Percentiles rank a stretch among this genome's conserved stretches.
Evolutionary conservation across 2,797 vertebrate genomes (phyloP).

Genomic region (Urocyon cinereoargenteus): DNA sequence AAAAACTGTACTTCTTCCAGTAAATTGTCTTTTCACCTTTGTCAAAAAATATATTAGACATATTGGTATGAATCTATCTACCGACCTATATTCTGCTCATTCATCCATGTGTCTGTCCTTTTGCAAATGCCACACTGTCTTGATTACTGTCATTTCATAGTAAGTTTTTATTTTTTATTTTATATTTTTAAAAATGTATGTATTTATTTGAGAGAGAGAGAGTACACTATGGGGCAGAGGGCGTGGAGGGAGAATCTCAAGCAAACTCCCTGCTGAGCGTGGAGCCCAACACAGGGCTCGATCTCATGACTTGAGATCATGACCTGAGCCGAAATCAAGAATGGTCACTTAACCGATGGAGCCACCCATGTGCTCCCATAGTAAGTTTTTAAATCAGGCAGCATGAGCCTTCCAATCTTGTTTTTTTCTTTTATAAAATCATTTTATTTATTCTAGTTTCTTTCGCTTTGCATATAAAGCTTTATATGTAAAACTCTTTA

Average conservation of each 20-base stretch:
- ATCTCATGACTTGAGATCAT: too few relatives aligned
- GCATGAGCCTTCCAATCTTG: not conserved
- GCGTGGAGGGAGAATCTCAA: too few relatives aligned
- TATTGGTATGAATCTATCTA: not conserved
- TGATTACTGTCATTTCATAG: not conserved
- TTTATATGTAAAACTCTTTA: not conserved
- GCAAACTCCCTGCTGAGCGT: too few relatives aligned
- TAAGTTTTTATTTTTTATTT: not conserved
- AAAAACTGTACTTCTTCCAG: not conserved
- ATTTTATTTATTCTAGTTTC: not conserved
- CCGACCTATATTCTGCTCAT: not conserved
- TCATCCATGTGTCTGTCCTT: not conserved
- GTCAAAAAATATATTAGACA: not conserved
- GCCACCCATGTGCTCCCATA: not conserved
- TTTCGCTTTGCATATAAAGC: not conserved
- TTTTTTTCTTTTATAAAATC: not conserved
- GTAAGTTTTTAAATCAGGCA: not conserved
- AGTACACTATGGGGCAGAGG: too few relatives aligned
- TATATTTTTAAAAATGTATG: not conserved
- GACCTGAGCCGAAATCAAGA: too few relatives aligned
- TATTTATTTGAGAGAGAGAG: too few relatives aligned
- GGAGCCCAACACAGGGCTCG: too few relatives aligned
- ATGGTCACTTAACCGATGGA: too few relatives aligned
- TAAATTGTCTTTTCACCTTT: not conserved
- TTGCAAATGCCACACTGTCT: not conserved